These are phyloP conservation scores for Nasalis larvatus DNA, from an alignment of 2,113 vertebrate genomes.

Conservation along the genomic window DNA sequence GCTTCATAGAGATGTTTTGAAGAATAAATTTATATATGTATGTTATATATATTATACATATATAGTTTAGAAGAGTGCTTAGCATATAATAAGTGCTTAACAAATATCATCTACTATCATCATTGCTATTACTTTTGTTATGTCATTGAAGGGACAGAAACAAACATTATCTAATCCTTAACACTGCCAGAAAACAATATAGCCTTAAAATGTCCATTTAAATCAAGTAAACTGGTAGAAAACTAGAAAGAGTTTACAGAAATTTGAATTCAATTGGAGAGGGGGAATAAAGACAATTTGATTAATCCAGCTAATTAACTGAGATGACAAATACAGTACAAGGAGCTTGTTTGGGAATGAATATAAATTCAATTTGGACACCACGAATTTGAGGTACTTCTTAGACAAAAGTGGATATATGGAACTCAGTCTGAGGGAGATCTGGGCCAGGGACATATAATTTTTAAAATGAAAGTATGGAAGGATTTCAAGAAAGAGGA, in stretches of 20 bases:
- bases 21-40: background rate
- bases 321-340: background rate
- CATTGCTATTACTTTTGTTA: background rate
- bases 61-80: background rate
- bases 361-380: background rate
- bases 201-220: background rate
- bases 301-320: slow-evolving; percentile 32
- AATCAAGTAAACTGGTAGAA: slow-evolving; percentile 23
- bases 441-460: background rate
- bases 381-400: background rate
- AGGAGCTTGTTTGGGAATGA: background rate
- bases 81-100: background rate
- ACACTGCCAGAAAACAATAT: slow-evolving; percentile 23
- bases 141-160: background rate
- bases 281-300: slow-evolving; percentile 4
- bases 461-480: slow-evolving; percentile 9
- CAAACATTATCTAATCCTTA: slow-evolving; percentile 23
- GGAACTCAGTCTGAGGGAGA: background rate
- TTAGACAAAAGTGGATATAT: background rate
- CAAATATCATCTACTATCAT: background rate
- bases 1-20: background rate
- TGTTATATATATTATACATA: too few species aligned
- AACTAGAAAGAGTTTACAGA: slow-evolving; percentile 15
- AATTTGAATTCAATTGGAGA: slow-evolving; percentile 31
- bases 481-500: background rate